phyloP scores from a whole-genome alignment of 37 sponge, comb jelly and placozoan genomes.

The Bolinopsis microptera region DNA sequence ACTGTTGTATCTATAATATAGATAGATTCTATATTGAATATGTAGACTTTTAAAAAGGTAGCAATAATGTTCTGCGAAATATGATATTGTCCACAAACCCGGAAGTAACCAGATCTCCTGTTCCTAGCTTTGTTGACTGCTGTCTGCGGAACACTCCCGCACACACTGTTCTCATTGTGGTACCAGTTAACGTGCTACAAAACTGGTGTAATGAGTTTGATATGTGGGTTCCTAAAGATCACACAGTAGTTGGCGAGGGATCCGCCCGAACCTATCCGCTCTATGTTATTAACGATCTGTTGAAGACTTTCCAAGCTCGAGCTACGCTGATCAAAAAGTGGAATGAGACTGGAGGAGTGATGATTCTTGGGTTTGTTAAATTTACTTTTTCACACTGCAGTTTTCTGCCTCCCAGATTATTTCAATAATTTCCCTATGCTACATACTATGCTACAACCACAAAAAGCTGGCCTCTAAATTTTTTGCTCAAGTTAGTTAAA shows the following conservation, averaged over 20 bases:
- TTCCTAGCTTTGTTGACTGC: constrained; percentile 86
- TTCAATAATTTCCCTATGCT: too few species aligned
- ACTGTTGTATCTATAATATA: too few species aligned
- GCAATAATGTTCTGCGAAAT: too few species aligned
- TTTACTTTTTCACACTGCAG: background rate
- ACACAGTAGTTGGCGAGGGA: background rate
- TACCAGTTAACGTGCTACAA: constrained; percentile 94
- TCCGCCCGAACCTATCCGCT: constrained; percentile 62
- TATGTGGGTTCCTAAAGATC: constrained; percentile 80
- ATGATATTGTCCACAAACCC: too few species aligned
- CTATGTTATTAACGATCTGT: constrained; percentile 74
- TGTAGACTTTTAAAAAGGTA: too few species aligned
- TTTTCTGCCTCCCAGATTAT: too few species aligned
- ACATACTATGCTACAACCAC: too few species aligned
- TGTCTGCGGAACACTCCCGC: constrained; percentile 81
- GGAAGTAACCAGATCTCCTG: too few species aligned
- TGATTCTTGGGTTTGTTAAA: constrained; percentile 88
- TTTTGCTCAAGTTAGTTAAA: too few species aligned
- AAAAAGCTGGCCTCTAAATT: too few species aligned
- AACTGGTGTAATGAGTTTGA: constrained; percentile 94
- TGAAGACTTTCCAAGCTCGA: constrained; percentile 75
- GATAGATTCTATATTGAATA: too few species aligned
- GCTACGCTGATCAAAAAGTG: constrained; percentile 74
- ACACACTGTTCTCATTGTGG: constrained; percentile 81
- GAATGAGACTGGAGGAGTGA: constrained; percentile 82